A percentile compares a stretch with the other conserved stretches of the same genome.
phyloP scores from a whole-genome alignment of 2,797 vertebrate genomes.

The Sebastes hopkinsi region DNA sequence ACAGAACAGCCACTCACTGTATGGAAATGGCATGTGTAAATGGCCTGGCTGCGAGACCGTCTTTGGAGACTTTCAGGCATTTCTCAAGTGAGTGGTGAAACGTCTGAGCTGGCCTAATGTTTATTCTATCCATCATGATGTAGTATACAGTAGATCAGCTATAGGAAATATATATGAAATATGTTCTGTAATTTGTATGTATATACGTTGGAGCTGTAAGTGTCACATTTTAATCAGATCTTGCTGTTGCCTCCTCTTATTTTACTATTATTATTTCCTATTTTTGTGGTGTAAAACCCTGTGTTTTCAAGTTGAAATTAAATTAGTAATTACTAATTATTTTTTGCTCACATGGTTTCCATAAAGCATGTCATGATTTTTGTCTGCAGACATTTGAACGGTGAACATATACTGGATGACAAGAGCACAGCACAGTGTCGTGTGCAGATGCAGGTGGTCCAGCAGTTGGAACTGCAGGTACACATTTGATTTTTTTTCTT shows the following conservation, averaged over 20 bases:
- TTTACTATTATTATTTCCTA: not conserved
- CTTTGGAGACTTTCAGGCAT: conserved; percentile 96
- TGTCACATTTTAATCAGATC: not conserved
- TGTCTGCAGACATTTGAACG: conserved; percentile 95
- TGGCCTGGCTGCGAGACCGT: conserved; percentile 98
- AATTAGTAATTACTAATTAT: too few species aligned
- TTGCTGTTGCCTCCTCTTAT: not conserved
- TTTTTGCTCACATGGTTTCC: not conserved
- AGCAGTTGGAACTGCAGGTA: conserved; percentile 99
- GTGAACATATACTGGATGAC: conserved; percentile 96
- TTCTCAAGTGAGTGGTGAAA: conserved; percentile 92
- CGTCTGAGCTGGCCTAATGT: not conserved
- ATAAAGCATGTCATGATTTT: not conserved
- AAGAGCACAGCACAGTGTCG: conserved; percentile 99
- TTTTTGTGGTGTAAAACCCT: not conserved
- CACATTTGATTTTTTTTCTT: not conserved
- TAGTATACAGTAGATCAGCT: not conserved
- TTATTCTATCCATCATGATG: not conserved
- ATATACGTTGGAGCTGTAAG: not conserved
- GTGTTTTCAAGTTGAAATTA: not conserved
- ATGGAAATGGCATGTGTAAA: conserved; percentile 97
- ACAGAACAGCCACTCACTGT: conserved; percentile 91
- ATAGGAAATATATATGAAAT: not conserved
- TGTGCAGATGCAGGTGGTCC: conserved; percentile 99
- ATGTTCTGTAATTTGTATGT: not conserved